These are phyloP conservation scores for Cirrhinus molitorella DNA, from an alignment of 2,797 vertebrate genomes.

Conservation along the genomic window DNA sequence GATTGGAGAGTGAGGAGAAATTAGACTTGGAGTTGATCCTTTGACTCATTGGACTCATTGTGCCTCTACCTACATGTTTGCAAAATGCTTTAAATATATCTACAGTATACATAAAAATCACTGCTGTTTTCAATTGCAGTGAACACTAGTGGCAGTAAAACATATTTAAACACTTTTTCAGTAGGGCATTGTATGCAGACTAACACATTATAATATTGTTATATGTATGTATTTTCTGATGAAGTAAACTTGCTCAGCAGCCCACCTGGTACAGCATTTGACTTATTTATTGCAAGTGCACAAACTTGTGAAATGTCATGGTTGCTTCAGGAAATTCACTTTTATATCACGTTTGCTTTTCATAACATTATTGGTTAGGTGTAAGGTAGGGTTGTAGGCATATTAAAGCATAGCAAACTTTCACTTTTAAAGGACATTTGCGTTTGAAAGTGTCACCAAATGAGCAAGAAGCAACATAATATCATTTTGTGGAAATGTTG, in stretches of 20 bases:
- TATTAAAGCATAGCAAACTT: not conserved
- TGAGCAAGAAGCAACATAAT: not conserved
- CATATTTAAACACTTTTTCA: not conserved
- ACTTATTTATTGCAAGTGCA: not conserved
- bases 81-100: not conserved
- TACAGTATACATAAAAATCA: not conserved
- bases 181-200: not conserved
- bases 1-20: not conserved
- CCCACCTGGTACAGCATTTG: not conserved
- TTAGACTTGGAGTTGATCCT: not conserved
- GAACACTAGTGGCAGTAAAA: not conserved
- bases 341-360: not conserved
- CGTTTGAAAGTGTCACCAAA: not conserved
- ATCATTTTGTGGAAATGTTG: not conserved
- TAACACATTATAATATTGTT: not conserved
- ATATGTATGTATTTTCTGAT: not conserved
- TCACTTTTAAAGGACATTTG: not conserved
- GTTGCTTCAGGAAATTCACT: not conserved
- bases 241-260: too few relatives aligned
- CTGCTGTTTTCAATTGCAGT: not conserved
- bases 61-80: not conserved
- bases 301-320: not conserved
- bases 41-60: not conserved
- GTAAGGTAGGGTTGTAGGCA: too few relatives aligned
- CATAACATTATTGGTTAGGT: not conserved